Evolutionary conservation across 2,888 invertebrate genomes (phyloP).

Genomic region (Chloromyia formosa): DNA sequence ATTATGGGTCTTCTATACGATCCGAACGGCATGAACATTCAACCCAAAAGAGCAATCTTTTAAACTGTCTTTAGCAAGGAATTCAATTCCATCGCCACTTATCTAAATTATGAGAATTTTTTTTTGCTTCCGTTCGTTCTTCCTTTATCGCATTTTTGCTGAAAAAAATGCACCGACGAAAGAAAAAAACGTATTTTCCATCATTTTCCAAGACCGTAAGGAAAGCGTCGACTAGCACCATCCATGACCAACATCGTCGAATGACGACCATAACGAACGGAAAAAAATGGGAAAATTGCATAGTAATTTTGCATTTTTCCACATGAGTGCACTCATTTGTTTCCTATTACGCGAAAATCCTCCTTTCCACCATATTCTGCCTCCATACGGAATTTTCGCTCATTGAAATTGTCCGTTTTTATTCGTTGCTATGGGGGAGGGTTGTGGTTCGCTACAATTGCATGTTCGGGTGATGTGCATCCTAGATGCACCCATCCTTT

Average conservation of each 20-base stretch:
- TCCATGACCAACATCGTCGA: background rate
- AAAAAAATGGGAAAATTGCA: conserved; percentile 17
- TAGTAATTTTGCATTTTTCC: conserved; percentile 39
- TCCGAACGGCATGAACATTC: no score
- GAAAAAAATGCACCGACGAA: no score
- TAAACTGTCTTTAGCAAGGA: background rate
- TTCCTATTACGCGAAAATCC: conserved; percentile 38
- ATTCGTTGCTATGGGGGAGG: background rate
- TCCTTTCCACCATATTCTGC: background rate
- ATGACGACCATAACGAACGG: background rate
- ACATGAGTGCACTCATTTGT: conserved; percentile 39
- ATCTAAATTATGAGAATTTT: conserved; percentile 27
- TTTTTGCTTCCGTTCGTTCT: no score
- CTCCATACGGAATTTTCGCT: background rate
- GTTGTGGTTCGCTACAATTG: background rate
- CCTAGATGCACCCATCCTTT: background rate
- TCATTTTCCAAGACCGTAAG: no score
- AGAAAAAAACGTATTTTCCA: background rate
- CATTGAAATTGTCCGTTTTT: background rate
- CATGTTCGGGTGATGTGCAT: background rate
- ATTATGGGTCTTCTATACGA: no score
- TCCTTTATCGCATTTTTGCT: no score
- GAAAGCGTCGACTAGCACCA: no score
- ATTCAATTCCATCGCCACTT: background rate
- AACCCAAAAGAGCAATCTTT: background rate